Percentiles rank a stretch among this genome's conserved stretches.
Evolutionary conservation across 2,797 vertebrate genomes (phyloP).

Genomic region (Pantherophis vulpinus): DNA sequence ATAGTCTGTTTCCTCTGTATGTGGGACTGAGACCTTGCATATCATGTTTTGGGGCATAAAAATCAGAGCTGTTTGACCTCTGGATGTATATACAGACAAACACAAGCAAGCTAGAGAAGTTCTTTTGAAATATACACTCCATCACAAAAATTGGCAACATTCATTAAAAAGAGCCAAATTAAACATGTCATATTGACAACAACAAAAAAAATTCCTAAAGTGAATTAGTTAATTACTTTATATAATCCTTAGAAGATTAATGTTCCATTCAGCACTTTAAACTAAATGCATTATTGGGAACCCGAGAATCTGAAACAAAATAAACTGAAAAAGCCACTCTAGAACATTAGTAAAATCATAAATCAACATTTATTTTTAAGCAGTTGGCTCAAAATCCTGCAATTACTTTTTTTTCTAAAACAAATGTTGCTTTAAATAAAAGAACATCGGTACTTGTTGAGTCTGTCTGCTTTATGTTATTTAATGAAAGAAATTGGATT

Average conservation of each 20-base stretch:
- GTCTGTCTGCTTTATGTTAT: neutral
- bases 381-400: slow-evolving; percentile 19
- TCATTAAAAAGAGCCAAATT: slow-evolving; percentile 48
- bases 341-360: slow-evolving; percentile 49
- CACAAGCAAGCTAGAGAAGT: neutral
- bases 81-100: neutral
- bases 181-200: slow-evolving; percentile 42
- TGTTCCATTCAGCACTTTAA: slow-evolving; percentile 39
- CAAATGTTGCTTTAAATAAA: slow-evolving; percentile 24
- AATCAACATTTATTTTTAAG: slow-evolving; percentile 63
- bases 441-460: slow-evolving; percentile 16
- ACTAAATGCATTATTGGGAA: slow-evolving; percentile 55
- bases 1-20: neutral
- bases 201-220: slow-evolving; percentile 18
- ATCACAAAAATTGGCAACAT: neutral
- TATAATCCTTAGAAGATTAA: slow-evolving; percentile 63
- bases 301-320: slow-evolving; percentile 35
- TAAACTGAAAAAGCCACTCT: neutral
- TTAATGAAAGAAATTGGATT: neutral
- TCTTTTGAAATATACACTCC: neutral
- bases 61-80: neutral
- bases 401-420: slow-evolving; percentile 35
- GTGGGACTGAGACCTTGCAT: neutral
- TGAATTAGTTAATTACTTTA: slow-evolving; percentile 56
- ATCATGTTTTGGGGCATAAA: neutral